These are phyloP conservation scores for Thunnus albacares DNA, from an alignment of 2,797 vertebrate genomes.

Conservation along the genomic window DNA sequence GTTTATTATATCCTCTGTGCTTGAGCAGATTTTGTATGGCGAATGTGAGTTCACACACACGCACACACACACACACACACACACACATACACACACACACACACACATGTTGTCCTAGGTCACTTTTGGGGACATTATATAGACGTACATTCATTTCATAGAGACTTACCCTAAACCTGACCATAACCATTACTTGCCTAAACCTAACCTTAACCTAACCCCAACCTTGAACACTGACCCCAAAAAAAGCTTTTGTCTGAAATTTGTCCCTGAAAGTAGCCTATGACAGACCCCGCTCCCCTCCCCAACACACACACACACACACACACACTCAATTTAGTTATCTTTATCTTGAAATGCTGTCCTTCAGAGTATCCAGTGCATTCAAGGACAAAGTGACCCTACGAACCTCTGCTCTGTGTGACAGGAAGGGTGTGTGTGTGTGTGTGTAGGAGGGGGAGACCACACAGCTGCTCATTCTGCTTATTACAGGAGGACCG, in stretches of 20 bases:
- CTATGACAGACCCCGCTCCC: too few relatives aligned
- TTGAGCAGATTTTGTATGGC: constrained; percentile 25
- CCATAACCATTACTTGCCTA: too few relatives aligned
- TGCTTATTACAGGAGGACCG: constrained; percentile 67
- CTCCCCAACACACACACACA: not conserved
- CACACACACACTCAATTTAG: constrained; percentile 22
- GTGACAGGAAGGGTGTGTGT: constrained; percentile 57
- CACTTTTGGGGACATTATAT: too few relatives aligned
- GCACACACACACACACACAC: not conserved
- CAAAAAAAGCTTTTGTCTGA: too few relatives aligned
- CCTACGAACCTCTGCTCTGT: constrained; percentile 64
- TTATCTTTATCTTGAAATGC: constrained; percentile 56
- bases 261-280: too few relatives aligned
- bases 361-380: constrained; percentile 76
- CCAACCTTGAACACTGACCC: too few relatives aligned
- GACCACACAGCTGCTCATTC: constrained; percentile 74
- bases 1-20: constrained; percentile 5
- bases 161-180: too few relatives aligned
- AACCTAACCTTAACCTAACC: too few relatives aligned
- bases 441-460: constrained; percentile 39
- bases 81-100: not conserved
- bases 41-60: not conserved
- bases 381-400: constrained; percentile 83
- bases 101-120: not conserved
- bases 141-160: too few relatives aligned